Base-by-base conservation (phyloP, 2,113 vertebrate genomes). In the Malurus melanocephalus region DNA sequence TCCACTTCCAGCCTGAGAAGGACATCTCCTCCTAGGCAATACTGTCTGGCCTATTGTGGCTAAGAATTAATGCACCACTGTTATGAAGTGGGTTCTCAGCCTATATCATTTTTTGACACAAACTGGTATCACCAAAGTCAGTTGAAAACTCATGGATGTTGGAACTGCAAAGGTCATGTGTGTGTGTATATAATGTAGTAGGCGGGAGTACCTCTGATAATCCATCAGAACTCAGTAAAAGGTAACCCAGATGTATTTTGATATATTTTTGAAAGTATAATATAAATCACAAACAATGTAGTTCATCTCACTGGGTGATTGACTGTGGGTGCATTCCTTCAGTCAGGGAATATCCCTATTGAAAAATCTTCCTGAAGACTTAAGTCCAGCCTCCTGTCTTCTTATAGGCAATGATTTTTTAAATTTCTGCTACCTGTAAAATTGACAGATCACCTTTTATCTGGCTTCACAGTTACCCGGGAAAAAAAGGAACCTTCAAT, bases 121-220 rank as follows among this genome's bases (percentile, higher is more conserved):
- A 82, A 56, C 8, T 4, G 7, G 1, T n/a, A 23, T 62, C 42
- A 82, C 22, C 6, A 16, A 67, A n/a, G 23, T 48, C 5, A n/a
- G 30, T 28, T 80, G 23, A 75, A 82, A 91, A 51, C n/a, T 68
- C 57, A 13, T 19, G n/a, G 43, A 42, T 7, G 9, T 83, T 18
- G 32, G 60, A 77, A 60, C 8, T 51, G 24, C 42, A 28, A 60
- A 59, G 16, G 13, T 38, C 7, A 14, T 11, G 7, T 32, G n/a
- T 4, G 10, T 20, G 48, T 40, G 1, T 19, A 1, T 9, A 13
- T 33, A 4, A 23, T 11, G 40, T 1, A 48, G 5, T 27, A 45
- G 17, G 24, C 32, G 78, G 7, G 55, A 28, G 14, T 46, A 77
- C 20, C 21, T 51, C 69, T 66, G 30, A 45, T 72, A 87, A 72